phyloP scores from a whole-genome alignment of 2,797 vertebrate species.

The Notamacropus eugenii region DNA sequence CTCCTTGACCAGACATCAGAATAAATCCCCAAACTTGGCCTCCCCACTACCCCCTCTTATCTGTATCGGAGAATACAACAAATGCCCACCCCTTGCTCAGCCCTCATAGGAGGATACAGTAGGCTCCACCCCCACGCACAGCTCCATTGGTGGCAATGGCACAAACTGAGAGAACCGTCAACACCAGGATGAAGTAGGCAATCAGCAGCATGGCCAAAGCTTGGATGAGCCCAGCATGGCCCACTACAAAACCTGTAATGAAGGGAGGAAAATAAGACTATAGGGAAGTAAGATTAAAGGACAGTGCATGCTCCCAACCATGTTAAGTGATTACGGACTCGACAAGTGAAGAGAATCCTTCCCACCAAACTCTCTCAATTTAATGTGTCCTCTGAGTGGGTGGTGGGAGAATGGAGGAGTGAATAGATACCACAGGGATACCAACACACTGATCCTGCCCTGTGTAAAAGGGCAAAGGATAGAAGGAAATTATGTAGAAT shows the following conservation, averaged over 20 bases:
- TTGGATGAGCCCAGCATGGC: conserved; percentile 93
- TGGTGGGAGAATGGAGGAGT: background rate
- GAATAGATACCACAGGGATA: background rate
- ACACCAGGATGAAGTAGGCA: conserved; percentile 92
- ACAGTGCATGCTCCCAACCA: accelerated
- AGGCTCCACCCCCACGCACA: conserved; percentile 93
- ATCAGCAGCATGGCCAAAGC: conserved; percentile 92
- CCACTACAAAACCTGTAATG: conserved; percentile 90
- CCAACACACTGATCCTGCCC: background rate
- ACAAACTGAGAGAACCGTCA: conserved; percentile 94
- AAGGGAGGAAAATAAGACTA: background rate
- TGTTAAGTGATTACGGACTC: background rate
- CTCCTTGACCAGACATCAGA: background rate
- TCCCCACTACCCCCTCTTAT: background rate
- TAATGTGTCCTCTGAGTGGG: background rate
- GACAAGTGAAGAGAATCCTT: background rate
- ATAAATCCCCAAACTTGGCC: background rate
- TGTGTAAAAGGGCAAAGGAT: background rate
- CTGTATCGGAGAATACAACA: background rate
- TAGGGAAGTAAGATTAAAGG: conserved; percentile 4
- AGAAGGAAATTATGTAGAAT: background rate
- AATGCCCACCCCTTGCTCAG: conserved; percentile 14
- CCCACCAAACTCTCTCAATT: background rate
- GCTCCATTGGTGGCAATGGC: conserved; percentile 96
- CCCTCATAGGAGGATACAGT: conserved; percentile 90